Conservation (phyloP, 2,797 vertebrate species). For the Dicrostonyx torquatus region DNA sequence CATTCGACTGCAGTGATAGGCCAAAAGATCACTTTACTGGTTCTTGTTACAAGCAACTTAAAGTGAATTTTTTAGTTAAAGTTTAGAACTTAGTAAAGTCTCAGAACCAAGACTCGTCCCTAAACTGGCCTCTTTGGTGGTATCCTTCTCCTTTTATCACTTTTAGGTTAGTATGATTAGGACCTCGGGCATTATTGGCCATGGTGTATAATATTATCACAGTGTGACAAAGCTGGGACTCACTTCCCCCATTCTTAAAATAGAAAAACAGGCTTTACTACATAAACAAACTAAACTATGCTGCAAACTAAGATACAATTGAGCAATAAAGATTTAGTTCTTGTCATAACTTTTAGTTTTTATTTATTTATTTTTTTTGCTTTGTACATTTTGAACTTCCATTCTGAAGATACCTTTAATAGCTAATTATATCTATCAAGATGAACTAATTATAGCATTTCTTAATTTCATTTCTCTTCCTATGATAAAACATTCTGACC, state of each 20-base stretch:
- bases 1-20: background rate
- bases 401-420: background rate
- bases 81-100: constrained; percentile 25
- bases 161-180: constrained; percentile 15
- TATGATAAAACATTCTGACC: background rate
- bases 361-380: constrained; percentile 34
- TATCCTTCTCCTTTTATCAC: constrained; percentile 3
- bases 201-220: background rate
- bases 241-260: background rate
- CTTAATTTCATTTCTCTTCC: background rate
- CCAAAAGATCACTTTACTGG: constrained; percentile 21
- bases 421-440: constrained; percentile 54
- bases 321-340: constrained; percentile 34
- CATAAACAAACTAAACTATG: background rate
- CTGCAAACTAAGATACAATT: constrained; percentile 15
- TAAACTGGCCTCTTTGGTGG: constrained; percentile 17
- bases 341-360: background rate
- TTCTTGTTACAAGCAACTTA: background rate
- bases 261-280: background rate
- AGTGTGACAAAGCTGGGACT: background rate
- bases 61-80: constrained; percentile 53
- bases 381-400: constrained; percentile 53
- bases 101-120: background rate
- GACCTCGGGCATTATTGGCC: background rate
- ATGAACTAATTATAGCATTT: background rate